phyloP scores from a whole-genome alignment of 2,797 vertebrate species.

The Onychomys leucogaster region DNA sequence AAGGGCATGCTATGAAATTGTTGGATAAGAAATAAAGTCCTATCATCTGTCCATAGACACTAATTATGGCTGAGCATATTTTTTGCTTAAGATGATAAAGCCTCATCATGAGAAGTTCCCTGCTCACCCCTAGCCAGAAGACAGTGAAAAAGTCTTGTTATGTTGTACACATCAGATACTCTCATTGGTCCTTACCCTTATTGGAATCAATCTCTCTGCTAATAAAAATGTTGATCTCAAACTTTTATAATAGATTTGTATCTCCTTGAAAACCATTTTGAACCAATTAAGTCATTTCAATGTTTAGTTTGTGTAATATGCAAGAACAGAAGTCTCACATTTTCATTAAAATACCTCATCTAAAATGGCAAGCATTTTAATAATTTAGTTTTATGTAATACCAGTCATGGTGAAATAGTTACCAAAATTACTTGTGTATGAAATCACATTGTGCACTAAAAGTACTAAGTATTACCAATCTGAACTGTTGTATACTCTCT shows the following conservation, averaged over 20 bases:
- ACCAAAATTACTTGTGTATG: neutral
- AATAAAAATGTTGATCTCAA: neutral
- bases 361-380: neutral
- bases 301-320: neutral
- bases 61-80: constrained; percentile 91
- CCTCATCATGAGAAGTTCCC: constrained; percentile 81
- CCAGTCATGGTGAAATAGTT: neutral
- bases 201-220: neutral
- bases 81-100: constrained; percentile 89
- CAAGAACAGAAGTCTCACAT: neutral
- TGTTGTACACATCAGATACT: fast-evolving
- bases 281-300: neutral
- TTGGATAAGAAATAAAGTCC: constrained; percentile 43
- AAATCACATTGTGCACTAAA: neutral
- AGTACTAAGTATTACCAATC: neutral
- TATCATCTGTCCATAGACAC: constrained; percentile 83
- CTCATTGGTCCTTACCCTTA: neutral
- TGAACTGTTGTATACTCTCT: neutral
- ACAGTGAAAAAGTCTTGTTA: constrained; percentile 85
- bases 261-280: neutral
- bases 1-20: neutral
- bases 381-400: no score
- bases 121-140: constrained; percentile 88
- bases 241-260: neutral
- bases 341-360: no score